Evolutionary conservation across 2,888 invertebrate genomes (phyloP).

Genomic region (Apodemia mormo): DNA sequence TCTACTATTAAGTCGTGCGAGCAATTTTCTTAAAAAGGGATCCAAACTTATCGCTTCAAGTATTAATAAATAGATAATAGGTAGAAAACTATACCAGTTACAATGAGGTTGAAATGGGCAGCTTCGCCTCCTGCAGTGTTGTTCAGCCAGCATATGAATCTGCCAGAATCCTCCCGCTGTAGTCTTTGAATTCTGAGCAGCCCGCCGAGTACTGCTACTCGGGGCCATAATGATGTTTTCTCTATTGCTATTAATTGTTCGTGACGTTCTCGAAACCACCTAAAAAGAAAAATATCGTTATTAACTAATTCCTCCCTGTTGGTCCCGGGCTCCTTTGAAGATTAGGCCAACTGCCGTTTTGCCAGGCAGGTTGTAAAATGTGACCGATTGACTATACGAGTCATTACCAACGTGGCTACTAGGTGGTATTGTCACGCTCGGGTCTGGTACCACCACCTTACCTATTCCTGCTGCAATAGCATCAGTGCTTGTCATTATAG

Average conservation of each 20-base stretch:
- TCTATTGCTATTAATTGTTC: constrained; percentile 86
- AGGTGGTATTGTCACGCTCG: too few species aligned
- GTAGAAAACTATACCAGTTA: constrained; percentile 83
- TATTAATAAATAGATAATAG: background rate
- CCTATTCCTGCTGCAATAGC: too few species aligned
- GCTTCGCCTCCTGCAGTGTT: constrained; percentile 93
- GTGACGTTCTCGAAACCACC: constrained; percentile 89
- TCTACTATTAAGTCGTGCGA: background rate
- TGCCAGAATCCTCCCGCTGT: constrained; percentile 90
- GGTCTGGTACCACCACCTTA: too few species aligned
- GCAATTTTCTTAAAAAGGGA: too few species aligned
- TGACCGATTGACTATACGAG: too few species aligned
- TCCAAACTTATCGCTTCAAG: too few species aligned
- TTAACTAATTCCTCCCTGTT: background rate
- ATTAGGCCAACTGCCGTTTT: too few species aligned
- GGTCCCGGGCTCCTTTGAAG: background rate
- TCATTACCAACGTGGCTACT: too few species aligned
- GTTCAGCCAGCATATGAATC: constrained; percentile 94
- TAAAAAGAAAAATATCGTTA: constrained; percentile 44
- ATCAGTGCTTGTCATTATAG: too few species aligned
- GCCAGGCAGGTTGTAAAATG: too few species aligned
- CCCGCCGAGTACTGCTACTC: constrained; percentile 68
- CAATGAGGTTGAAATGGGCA: constrained; percentile 88
- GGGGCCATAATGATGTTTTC: constrained; percentile 73
- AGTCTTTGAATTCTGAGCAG: constrained; percentile 85